Base-by-base conservation (phyloP, 2,888 invertebrate species). In the Eulithis prunata region DNA sequence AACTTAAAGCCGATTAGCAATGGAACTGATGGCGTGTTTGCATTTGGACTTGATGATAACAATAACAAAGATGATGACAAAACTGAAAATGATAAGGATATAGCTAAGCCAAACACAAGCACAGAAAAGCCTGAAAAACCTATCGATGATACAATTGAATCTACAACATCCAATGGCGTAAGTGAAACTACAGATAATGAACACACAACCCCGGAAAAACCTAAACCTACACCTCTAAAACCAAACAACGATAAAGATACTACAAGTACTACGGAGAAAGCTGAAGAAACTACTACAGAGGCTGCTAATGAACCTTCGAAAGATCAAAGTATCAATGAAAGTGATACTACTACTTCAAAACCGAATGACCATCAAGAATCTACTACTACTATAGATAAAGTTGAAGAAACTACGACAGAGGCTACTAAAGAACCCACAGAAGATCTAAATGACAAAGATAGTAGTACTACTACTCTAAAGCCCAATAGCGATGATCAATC, bases 1-100 rank as follows among this genome's bases (percentile, higher is more conserved):
- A 66, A 74, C n/a, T 62, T 80, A 0, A 74, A 75, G 49, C 73
- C 71, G 0, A 60, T 71, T 11, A 62, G 53, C 14, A 76, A 75
- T 52, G 71, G 64, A 12, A 70, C 69, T 0, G 67, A 74, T 2
- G 63, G 57, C 57, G 69, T 78, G 32, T 75, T 71, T 59, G 62
- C 55, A 14, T 72, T 77, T 45, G 72, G 55, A 32, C 56, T 67
- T 32, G 53, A 68, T 4, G 51, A 61, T 11, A 41, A 55, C n/a
- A n/a, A n/a, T n/a, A 52, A 64, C 64, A 45, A 68, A 32, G 46
- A 21, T 55, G 47, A 45, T 46, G 54, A 64, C 13, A 28, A 58
- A 49, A 32, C 45, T 46, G 49, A 62, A n/a, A 13, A 21, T 36
- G 32, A 32, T 32, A 54, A 55, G 32, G 45, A 45, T 21, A 21